phyloP scores from a whole-genome alignment of 2,888 invertebrate genomes.

The Harmothoe impar region DNA sequence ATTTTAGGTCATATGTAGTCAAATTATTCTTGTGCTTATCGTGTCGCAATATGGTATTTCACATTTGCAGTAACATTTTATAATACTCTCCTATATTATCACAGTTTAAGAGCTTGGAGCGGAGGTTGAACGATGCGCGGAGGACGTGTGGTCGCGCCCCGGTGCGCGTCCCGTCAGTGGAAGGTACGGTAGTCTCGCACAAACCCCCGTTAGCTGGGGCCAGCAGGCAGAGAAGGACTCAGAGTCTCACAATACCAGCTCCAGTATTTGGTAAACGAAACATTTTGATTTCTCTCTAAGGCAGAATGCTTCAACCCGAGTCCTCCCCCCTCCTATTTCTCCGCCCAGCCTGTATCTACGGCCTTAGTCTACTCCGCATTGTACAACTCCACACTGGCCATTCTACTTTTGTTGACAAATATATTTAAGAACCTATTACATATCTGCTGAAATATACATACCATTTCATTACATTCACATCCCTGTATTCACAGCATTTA shows the following conservation, averaged over 20 bases:
- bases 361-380: background rate
- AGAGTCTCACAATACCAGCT: slow-evolving; percentile 23
- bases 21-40: too few species aligned
- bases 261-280: slow-evolving; percentile 55
- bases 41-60: too few species aligned
- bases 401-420: too few species aligned
- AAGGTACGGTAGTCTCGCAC: slow-evolving; percentile 66
- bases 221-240: slow-evolving; percentile 47
- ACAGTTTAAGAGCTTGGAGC: slow-evolving; percentile 85
- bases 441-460: too few species aligned
- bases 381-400: too few species aligned
- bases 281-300: slow-evolving; percentile 2
- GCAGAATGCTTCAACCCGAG: background rate
- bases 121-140: slow-evolving; percentile 80
- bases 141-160: slow-evolving; percentile 72
- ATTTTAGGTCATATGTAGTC: too few species aligned
- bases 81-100: too few species aligned
- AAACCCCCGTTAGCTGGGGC: slow-evolving; percentile 46
- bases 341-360: background rate
- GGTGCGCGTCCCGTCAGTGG: slow-evolving; percentile 69
- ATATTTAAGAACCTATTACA: too few species aligned
- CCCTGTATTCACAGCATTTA: too few species aligned
- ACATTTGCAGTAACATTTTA: too few species aligned
- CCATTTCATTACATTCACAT: too few species aligned
- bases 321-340: background rate